Conservation (phyloP, 2,113 vertebrate genomes). For the Podarcis cretensis region DNA sequence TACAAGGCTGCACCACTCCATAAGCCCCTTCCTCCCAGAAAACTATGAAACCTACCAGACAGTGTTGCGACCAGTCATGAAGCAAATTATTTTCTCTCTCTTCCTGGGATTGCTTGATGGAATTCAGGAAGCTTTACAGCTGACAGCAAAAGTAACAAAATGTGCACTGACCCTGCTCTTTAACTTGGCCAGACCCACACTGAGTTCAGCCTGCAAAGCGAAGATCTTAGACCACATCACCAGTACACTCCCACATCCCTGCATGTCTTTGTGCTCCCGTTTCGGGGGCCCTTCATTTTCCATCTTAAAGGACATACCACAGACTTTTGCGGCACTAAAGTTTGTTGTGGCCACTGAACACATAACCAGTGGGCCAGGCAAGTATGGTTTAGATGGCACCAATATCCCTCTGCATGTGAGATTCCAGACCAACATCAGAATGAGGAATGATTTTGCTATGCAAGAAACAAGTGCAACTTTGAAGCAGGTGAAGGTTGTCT, state of each 20-base stretch:
- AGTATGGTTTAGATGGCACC: not conserved
- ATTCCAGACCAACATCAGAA: slow-evolving; percentile 24
- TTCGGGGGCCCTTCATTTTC: slow-evolving; percentile 21
- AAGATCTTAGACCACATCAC: slow-evolving; percentile 13
- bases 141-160: not conserved
- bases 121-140: not conserved
- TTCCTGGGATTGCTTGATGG: slow-evolving; percentile 26
- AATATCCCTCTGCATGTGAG: slow-evolving; percentile 8
- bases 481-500: slow-evolving; percentile 2
- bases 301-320: not conserved
- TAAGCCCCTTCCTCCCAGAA: not conserved
- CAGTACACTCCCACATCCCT: slow-evolving; percentile 1
- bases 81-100: not conserved
- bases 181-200: not conserved
- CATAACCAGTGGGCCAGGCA: slow-evolving; percentile 1
- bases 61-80: not conserved
- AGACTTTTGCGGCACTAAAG: not conserved
- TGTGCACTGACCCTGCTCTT: not conserved
- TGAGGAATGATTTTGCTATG: not conserved
- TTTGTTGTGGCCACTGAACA: not conserved
- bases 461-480: not conserved
- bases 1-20: not conserved
- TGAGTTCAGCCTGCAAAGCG: not conserved
- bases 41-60: slow-evolving; percentile 1
- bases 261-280: not conserved